Evolutionary conservation across 2,888 invertebrate species (phyloP).

Genomic region (Caenorhabditis wallacei): DNA sequence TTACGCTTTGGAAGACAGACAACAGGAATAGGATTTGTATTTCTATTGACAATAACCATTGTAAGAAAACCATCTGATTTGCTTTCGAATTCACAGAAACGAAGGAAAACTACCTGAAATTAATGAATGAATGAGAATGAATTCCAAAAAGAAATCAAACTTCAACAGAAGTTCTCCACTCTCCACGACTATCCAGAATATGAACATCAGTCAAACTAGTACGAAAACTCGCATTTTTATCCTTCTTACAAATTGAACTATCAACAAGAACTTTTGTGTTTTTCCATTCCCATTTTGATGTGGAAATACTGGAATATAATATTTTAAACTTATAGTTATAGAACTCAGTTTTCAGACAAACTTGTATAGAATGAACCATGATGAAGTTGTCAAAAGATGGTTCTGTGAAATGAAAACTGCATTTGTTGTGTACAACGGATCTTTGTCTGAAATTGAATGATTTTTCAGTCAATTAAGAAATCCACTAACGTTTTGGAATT

Average conservation of each 20-base stretch:
- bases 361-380: slow-evolving; percentile 15
- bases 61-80: not conserved
- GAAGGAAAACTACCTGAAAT: slow-evolving; percentile 23
- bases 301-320: not conserved
- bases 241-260: not conserved
- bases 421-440: not conserved
- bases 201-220: not conserved
- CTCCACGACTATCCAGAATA: not conserved
- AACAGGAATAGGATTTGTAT: not conserved
- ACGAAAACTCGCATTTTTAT: not conserved
- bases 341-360: not conserved
- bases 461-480: too few relatives aligned
- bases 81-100: slow-evolving; percentile 12
- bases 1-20: slow-evolving; percentile 24
- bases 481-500: too few relatives aligned
- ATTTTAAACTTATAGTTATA: too few relatives aligned
- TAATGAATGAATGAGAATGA: not conserved
- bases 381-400: slow-evolving; percentile 8
- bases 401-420: slow-evolving; percentile 27
- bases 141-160: not conserved
- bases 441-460: not conserved
- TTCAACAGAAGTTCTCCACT: slow-evolving; percentile 13
- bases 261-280: not conserved
- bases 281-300: slow-evolving; percentile 10
- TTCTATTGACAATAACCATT: slow-evolving; percentile 2